Percentiles rank a stretch among this genome's conserved stretches.
These are phyloP conservation scores for Hydractinia symbiolongicarpus DNA, from an alignment of 30 jellyfish, hydroid and myxozoan genomes.

Conservation along the genomic window DNA sequence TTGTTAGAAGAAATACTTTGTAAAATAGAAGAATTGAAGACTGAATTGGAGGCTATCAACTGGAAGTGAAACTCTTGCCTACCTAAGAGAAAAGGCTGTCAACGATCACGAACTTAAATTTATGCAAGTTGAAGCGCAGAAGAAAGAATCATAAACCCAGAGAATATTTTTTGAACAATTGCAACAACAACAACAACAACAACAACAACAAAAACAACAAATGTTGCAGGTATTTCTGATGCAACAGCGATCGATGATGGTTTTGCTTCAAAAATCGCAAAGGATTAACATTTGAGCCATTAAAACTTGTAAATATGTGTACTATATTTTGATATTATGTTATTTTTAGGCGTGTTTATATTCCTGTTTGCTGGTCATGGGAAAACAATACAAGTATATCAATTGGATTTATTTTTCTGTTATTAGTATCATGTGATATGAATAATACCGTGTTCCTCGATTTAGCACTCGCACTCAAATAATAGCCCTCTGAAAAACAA, in stretches of 20 bases:
- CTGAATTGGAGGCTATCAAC: background rate
- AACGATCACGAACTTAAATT: background rate
- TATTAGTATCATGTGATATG: too few relatives aligned
- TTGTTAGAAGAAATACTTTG: background rate
- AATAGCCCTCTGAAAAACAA: too few relatives aligned
- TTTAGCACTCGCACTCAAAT: too few relatives aligned
- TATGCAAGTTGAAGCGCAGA: background rate
- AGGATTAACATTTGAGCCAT: background rate
- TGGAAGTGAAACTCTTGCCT: too few relatives aligned
- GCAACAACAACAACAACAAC: background rate
- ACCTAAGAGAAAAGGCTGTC: too few relatives aligned
- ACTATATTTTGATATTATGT: too few relatives aligned
- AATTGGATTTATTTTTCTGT: too few relatives aligned
- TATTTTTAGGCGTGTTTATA: too few relatives aligned
- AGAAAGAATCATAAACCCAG: background rate
- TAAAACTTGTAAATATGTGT: too few relatives aligned
- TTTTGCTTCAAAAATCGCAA: background rate
- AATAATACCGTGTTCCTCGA: too few relatives aligned
- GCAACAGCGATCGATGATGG: background rate
- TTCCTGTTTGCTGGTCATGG: too few relatives aligned
- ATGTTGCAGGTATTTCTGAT: background rate
- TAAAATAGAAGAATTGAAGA: background rate
- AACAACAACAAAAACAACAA: background rate
- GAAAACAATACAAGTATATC: too few relatives aligned
- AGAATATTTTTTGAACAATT: background rate